phyloP scores from a whole-genome alignment of 2,113 vertebrate genomes.

The Daboia siamensis region DNA sequence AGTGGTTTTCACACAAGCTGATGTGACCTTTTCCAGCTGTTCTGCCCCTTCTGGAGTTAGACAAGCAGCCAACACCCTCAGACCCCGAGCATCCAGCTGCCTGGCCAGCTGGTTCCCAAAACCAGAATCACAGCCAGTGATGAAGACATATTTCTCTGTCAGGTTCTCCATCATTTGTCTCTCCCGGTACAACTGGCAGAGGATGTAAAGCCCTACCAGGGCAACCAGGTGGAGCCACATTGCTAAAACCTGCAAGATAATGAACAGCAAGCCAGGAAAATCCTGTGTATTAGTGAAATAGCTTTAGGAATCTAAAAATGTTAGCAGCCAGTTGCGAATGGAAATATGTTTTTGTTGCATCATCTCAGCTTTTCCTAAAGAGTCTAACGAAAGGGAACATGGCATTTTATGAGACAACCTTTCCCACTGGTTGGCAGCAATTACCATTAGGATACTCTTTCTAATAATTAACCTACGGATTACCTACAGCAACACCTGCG shows the following conservation, averaged over 20 bases:
- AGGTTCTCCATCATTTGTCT: not conserved
- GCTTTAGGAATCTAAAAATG: not conserved
- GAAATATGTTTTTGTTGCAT: not conserved
- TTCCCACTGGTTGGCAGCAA: not conserved
- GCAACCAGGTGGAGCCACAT: not conserved
- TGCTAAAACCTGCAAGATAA: not conserved
- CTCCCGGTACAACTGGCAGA: not conserved
- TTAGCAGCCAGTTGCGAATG: not conserved
- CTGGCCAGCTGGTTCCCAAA: not conserved
- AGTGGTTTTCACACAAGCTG: not conserved
- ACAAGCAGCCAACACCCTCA: not conserved
- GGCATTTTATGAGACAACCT: not conserved
- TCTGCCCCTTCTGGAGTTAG: not conserved
- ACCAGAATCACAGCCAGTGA: not conserved
- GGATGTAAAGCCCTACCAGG: not conserved
- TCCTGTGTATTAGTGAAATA: not conserved
- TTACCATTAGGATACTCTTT: not conserved
- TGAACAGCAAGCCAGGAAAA: not conserved
- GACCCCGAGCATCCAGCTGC: not conserved
- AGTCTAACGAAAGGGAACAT: not conserved
- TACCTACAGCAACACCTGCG: too few relatives aligned
- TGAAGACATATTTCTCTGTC: not conserved
- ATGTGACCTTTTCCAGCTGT: not conserved
- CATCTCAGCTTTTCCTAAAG: not conserved
- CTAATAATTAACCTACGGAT: not conserved